Evolutionary conservation across 2,888 invertebrate species (phyloP), one percentile per base, ranked within the genome.

Genomic region (Eudasyphora cyanicolor): DNA sequence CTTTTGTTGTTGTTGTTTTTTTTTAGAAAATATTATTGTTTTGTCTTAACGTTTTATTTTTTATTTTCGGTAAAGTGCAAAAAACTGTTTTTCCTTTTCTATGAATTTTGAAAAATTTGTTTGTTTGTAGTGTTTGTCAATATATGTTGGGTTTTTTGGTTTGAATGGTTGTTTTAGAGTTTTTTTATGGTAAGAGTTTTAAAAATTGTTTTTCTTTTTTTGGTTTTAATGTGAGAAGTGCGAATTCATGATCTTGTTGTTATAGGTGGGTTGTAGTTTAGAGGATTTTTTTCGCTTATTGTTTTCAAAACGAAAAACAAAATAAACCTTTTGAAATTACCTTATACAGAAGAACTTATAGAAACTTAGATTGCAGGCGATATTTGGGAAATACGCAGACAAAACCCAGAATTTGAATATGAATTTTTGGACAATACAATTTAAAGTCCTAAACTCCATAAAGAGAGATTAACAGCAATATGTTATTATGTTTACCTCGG

Each of bases 201-300:
- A 0, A 6, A 70, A 12, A 24, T 64, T 21, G 27, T 24, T 17
- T 51, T 67, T 54, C 38, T 73, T 45, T n/a, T 57, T 51, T 73
- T 64, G 64, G 35, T 57, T 27, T 62, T 8, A 32, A 35, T 82
- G 38, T 76, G 71, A n/a, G n/a, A 73, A 67, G 81, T 84, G 84
- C 81, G 62, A 69, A 51, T 79, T 81, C 12, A 79, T 84, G 78
- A 81, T 81, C 76, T 78, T 76, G 67, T 73, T 67, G 67, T 67
- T 81, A 32, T 84, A 84, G 84, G 84, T 84, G 84, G 84, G 84
- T 84, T 69, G 79, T 84, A 84, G 84, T 84, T 84, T 81, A 81
- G 84, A 84, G 84, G 84, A 81, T 54, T 83, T 81, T 54, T 64
- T n/a, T n/a, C n/a, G 35, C 49, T 79, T 51, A 67, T 79, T 74